Percentiles rank a stretch among this genome's conserved stretches.
Evolutionary conservation across 64 coral and sea anemone genomes (phyloP).

Genomic region (Porites lutea): DNA sequence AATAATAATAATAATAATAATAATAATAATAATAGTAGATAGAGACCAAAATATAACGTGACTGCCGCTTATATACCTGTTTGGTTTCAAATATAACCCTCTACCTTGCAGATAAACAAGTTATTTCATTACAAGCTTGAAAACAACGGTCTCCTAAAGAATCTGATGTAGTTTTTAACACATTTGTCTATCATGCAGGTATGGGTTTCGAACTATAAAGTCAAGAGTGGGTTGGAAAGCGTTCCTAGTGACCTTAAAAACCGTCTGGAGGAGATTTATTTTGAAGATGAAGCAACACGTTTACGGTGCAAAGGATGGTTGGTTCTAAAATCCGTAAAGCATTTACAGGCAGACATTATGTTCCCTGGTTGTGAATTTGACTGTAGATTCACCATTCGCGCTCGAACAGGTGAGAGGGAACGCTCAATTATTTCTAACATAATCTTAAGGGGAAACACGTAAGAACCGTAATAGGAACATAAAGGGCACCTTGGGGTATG

Average conservation of each 20-base stretch:
- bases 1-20: too few relatives aligned
- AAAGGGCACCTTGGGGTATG: too few relatives aligned
- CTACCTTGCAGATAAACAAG: too few relatives aligned
- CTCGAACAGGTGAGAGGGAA: not conserved
- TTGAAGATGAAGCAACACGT: not conserved
- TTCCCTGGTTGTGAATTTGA: slow-evolving; percentile 37
- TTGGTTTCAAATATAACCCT: too few relatives aligned
- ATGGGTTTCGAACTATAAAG: not conserved
- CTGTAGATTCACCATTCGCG: not conserved
- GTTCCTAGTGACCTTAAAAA: not conserved
- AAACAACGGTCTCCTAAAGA: too few relatives aligned
- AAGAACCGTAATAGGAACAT: too few relatives aligned
- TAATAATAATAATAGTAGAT: too few relatives aligned
- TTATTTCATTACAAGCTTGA: too few relatives aligned
- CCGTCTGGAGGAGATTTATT: not conserved
- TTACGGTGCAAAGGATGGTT: not conserved
- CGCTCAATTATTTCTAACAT: not conserved
- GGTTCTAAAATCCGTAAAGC: not conserved
- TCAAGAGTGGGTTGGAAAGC: not conserved
- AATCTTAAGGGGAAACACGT: not conserved
- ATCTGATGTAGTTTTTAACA: too few relatives aligned
- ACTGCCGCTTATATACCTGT: too few relatives aligned
- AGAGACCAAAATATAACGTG: too few relatives aligned
- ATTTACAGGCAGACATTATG: not conserved
- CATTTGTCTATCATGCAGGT: not conserved